Evolutionary conservation across 2,797 vertebrate species (phyloP).

Genomic region (Lepilemur septentrionalis): DNA sequence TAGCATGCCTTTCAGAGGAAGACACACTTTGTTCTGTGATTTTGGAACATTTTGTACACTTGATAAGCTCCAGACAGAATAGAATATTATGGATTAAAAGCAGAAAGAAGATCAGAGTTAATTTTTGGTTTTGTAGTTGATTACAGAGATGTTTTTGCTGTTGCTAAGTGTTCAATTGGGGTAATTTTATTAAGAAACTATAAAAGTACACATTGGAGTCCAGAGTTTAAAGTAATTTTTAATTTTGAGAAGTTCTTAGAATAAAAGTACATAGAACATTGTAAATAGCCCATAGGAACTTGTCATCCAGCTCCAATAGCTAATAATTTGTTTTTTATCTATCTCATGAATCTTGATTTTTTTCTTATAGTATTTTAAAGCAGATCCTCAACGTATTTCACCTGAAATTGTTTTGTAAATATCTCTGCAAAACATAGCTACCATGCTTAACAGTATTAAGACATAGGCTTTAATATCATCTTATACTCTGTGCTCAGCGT

Average conservation of each 20-base stretch:
- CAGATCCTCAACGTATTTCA: background rate
- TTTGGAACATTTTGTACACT: slow-evolving; percentile 49
- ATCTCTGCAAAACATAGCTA: background rate
- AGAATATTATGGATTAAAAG: slow-evolving; percentile 62
- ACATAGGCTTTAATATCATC: background rate
- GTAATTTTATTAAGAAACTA: slow-evolving; percentile 63
- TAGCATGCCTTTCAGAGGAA: slow-evolving; percentile 53
- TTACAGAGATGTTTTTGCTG: slow-evolving; percentile 69
- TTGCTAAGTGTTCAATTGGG: slow-evolving; percentile 58
- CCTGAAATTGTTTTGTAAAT: slow-evolving; percentile 20
- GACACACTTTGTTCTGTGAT: slow-evolving; percentile 69
- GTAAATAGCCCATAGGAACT: background rate
- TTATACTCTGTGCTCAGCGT: background rate
- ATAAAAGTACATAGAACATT: slow-evolving; percentile 31
- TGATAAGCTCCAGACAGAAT: slow-evolving; percentile 52
- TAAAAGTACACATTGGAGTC: slow-evolving; percentile 37
- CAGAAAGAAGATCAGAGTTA: slow-evolving; percentile 51
- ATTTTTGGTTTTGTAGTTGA: slow-evolving; percentile 73
- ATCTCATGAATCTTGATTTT: background rate
- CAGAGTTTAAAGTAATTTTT: slow-evolving; percentile 56
- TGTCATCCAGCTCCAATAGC: background rate
- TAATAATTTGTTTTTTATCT: slow-evolving; percentile 8
- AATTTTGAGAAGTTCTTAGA: slow-evolving; percentile 44
- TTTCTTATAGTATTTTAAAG: slow-evolving; percentile 1
- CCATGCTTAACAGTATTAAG: background rate